Conservation (phyloP, 2,797 vertebrate species). For the Phylloscopus collybita region DNA sequence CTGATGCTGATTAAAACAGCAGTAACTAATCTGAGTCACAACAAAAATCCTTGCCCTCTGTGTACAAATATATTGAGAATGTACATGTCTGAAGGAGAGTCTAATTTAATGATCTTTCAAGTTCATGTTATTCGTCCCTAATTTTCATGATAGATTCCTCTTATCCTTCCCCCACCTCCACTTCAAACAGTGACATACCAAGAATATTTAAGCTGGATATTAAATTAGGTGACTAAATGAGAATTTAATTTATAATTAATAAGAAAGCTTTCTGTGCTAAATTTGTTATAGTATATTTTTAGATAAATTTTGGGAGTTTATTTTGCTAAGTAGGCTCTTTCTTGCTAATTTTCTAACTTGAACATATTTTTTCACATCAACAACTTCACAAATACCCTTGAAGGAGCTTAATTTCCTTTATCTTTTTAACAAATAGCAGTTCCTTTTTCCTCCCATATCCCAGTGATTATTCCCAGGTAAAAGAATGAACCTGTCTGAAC, state of each 20-base stretch:
- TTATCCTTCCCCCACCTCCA: accelerated
- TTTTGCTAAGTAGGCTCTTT: not conserved
- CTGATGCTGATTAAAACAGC: not conserved
- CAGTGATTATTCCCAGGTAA: not conserved
- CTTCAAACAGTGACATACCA: not conserved
- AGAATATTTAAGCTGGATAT: not conserved
- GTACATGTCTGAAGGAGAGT: not conserved
- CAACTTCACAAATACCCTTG: not conserved
- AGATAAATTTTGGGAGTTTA: not conserved
- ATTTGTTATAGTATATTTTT: not conserved
- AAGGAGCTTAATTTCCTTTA: not conserved
- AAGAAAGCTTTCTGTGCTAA: not conserved
- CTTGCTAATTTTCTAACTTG: not conserved
- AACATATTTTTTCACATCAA: not conserved
- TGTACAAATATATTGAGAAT: not conserved
- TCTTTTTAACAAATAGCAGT: not conserved
- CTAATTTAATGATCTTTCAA: not conserved
- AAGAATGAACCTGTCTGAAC: not conserved
- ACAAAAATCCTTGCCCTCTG: not conserved
- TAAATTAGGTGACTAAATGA: not conserved
- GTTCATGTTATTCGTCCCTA: not conserved
- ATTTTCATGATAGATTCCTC: not conserved
- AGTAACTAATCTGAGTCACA: not conserved
- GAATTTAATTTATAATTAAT: not conserved
- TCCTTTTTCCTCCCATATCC: not conserved